These are phyloP conservation scores for Synodontis membranacea DNA, from an alignment of 2,113 vertebrate species.

Conservation along the genomic window DNA sequence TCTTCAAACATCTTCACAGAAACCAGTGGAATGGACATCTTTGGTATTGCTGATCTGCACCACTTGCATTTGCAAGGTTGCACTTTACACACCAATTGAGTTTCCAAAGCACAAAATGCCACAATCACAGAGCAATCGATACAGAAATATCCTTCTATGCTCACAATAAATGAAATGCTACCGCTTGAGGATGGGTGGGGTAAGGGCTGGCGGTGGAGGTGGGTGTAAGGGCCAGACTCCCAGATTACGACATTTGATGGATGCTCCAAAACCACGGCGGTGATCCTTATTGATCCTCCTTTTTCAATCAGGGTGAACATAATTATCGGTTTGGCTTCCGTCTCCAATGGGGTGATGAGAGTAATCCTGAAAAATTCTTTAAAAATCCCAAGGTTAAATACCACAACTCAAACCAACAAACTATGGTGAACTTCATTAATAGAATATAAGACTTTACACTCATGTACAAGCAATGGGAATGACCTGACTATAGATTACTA, in stretches of 20 bases:
- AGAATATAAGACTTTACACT: not conserved
- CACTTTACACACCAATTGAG: conserved; percentile 36
- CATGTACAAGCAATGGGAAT: not conserved
- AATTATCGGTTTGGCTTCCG: conserved; percentile 48
- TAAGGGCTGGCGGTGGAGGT: conserved; percentile 29
- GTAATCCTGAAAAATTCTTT: conserved; percentile 33
- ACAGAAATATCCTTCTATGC: conserved; percentile 52
- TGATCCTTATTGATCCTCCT: conserved; percentile 53
- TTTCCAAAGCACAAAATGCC: conserved; percentile 47
- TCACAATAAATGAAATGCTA: conserved; percentile 55
- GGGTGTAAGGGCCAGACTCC: conserved; percentile 32
- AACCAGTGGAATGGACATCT: not conserved
- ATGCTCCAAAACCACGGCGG: conserved; percentile 43
- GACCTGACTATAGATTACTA: not conserved
- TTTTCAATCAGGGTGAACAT: conserved; percentile 47
- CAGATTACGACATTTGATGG: conserved; percentile 53
- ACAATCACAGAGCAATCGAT: conserved; percentile 51
- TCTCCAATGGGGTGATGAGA: conserved; percentile 38
- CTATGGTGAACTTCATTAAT: conserved; percentile 17
- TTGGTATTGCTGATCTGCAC: conserved; percentile 31
- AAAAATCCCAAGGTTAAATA: conserved; percentile 29
- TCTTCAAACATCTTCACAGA: not conserved
- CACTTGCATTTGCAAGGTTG: conserved; percentile 35
- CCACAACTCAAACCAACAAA: conserved; percentile 37
- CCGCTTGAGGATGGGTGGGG: conserved; percentile 27